Base-by-base conservation (phyloP, 92 coral and sea anemone species). In the Micromussa lordhowensis region DNA sequence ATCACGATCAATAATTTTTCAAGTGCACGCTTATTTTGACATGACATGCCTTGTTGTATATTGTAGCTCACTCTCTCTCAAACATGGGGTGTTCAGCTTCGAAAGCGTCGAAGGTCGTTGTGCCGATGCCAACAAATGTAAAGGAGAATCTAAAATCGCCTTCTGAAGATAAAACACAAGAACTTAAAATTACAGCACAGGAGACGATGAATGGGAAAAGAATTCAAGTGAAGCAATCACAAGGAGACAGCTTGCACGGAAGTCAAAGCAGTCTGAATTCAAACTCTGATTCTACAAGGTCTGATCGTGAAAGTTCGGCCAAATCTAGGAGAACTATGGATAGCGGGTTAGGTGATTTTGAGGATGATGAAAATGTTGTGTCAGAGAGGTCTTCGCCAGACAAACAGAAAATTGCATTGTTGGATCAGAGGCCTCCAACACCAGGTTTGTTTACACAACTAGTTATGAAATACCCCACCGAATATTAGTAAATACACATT, bases 321-420 rank as follows among this genome's bases (percentile, higher is more conserved):
- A 89, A 90, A 78, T 98, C 99, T 29, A 98, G 96, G 9, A 91
- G 99, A 90, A 98, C 99, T 16, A 87, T 93, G n/a, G 99, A 98
- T 35, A 98, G 99, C 38, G 99, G 99, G 26, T 79, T 98, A 38
- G 96, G 99, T 34, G 99, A 98, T 72, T 78, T 94, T 19, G 96
- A 93, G 36, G 99, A 95, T 24, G 92, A 83, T 5, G 92, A 92
- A n/a, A 68, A 75, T 77, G 85, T 96, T 15, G 73, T 98, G 49
- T 91, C 98, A 30, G 99, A 96, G 79, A 44, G 90, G 74, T 93
- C 98, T 4, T 85, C 90, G 51, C 78, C 69, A 31, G 95, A 92
- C 35, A 93, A 93, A 70, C 89, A 93, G 68, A 78, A 83, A 38
- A 74, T 34, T 44, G 86, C 83, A 24, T 70, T 80, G 29, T 90